Conservation (phyloP, 2,888 invertebrate genomes). For the Euproctis similis region DNA sequence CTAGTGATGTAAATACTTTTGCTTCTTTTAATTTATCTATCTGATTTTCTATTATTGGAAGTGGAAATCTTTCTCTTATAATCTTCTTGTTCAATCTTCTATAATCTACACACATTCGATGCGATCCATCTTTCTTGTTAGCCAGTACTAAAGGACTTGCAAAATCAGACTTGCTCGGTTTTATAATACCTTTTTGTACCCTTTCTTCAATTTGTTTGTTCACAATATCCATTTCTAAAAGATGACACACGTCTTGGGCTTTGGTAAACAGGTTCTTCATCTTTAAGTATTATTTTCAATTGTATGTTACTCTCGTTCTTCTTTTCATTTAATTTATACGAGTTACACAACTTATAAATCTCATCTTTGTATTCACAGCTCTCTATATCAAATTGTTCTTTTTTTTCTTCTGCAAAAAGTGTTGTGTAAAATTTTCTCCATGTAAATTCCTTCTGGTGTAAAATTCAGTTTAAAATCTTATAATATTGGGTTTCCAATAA, state of each 20-base stretch:
- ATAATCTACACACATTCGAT: no score
- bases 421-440: background rate
- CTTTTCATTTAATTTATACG: conserved; percentile 1
- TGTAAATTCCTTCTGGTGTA: no score
- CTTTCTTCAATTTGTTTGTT: conserved; percentile 4
- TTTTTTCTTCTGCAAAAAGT: background rate
- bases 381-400: conserved; percentile 5
- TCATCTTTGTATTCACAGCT: conserved; percentile 1
- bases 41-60: conserved; percentile 4
- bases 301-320: no score
- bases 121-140: no score
- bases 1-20: background rate
- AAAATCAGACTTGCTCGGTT: background rate
- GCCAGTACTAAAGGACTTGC: no score
- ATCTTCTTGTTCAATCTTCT: no score
- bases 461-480: background rate
- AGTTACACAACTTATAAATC: no score
- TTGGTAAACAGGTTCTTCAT: no score
- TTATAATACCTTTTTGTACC: background rate
- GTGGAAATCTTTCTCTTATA: conserved; percentile 3
- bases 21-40: conserved; percentile 6
- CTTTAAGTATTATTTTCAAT: no score
- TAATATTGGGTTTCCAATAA: background rate
- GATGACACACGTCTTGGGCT: no score
- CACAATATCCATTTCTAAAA: no score